Evolutionary conservation across 2,888 invertebrate species (phyloP), one percentile per base, ranked within the genome.

Genomic region (Cremastinae sp.): DNA sequence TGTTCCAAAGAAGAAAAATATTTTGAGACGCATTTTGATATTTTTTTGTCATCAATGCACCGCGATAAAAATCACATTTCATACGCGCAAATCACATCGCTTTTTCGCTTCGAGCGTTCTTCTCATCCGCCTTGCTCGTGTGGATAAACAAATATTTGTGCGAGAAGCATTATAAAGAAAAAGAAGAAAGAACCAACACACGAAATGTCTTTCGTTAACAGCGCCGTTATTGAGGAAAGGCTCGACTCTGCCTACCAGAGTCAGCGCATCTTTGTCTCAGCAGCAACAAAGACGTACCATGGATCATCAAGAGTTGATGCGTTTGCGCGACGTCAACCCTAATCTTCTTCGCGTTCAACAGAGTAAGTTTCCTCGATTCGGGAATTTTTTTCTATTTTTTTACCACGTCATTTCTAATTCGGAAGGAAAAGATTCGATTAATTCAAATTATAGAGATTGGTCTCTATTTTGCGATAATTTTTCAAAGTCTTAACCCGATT

Each of bases 151-250:
- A n/a, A 43, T 20, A 53, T 65, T 47, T 59, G 12, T 39, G 20
- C 43, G 65, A 41, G 59, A 10, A 14, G 65, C 14, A 53, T 16
- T 18, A 18, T 28, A 14, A 39, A 51, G 58, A 74, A 68, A 45
- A 49, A 65, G 18, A 47, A 20, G 1, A 61, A 62, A 65, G 65
- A 65, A 47, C n/a, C 2, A 28, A 28, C 28, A 5, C 28, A 28
- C 28, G 28, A 5, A 64, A 43, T 75, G 39, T 69, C 22, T 76
- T 55, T 76, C 73, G 65, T 80, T 70, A 82, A 74, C 83, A 89
- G 89, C 86, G 66, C 87, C 86, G 14, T 83, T 86, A 59, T 76
- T 87, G 78, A 85, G 87, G 82, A 86, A 84, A 83, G 83, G 82
- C 55, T 78, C 85, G 71, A 86, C 84, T 61, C 74, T 83, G 75